Percentiles rank a stretch among this genome's conserved stretches.
phyloP scores from a whole-genome alignment of 1,140 invertebrate species.

The Doryteuthis pealeii region DNA sequence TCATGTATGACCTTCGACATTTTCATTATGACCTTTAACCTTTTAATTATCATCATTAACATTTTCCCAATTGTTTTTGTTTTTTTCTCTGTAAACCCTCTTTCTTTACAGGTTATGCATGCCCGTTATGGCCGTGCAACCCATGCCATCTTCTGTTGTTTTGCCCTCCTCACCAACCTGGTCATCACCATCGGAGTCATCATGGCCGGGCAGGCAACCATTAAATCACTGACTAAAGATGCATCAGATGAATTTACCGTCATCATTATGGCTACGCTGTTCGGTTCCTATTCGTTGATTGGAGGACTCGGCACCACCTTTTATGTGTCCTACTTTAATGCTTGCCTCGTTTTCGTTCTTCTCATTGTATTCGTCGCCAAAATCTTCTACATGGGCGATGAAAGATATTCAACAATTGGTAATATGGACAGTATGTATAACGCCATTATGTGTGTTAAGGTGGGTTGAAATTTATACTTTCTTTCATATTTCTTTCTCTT shows the following conservation, averaged over 20 bases:
- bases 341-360: constrained; percentile 54
- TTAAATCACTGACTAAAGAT: constrained; percentile 44
- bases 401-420: constrained; percentile 32
- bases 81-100: not conserved
- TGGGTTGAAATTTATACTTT: not conserved
- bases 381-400: constrained; percentile 41
- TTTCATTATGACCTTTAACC: too few relatives aligned
- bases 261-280: constrained; percentile 44
- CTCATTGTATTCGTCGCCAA: constrained; percentile 51
- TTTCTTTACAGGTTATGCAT: constrained; percentile 44
- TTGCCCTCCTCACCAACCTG: constrained; percentile 59
- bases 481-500: too few relatives aligned
- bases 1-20: not conserved
- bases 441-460: constrained; percentile 36
- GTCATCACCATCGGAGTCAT: constrained; percentile 59
- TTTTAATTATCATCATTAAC: too few relatives aligned
- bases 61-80: not conserved
- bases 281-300: constrained; percentile 57
- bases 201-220: constrained; percentile 45
- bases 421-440: constrained; percentile 41
- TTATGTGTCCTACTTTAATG: constrained; percentile 60
- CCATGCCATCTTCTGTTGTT: constrained; percentile 57
- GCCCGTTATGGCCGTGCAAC: constrained; percentile 56
- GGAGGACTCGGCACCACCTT: constrained; percentile 59
- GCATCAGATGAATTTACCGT: constrained; percentile 44